Conservation (phyloP, 2,797 vertebrate genomes). For the Thamnophis elegans region DNA sequence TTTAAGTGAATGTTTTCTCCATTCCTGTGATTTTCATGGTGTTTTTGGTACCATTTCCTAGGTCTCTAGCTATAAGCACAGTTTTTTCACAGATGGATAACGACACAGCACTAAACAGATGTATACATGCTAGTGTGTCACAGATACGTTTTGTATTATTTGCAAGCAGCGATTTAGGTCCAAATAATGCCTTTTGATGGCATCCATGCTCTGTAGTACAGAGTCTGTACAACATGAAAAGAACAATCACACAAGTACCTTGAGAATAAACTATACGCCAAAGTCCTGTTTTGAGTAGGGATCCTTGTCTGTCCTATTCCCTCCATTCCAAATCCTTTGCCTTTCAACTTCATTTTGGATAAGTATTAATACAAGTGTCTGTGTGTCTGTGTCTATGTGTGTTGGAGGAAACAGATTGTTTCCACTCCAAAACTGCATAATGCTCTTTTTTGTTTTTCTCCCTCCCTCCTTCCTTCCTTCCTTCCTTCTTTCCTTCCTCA, state of each 20-base stretch:
- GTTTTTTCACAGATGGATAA: background rate
- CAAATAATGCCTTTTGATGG: conserved; percentile 1
- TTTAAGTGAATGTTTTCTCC: conserved; percentile 40
- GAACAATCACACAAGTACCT: background rate
- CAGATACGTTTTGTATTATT: background rate
- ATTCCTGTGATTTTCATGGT: conserved; percentile 33
- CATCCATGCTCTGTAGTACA: conserved; percentile 1
- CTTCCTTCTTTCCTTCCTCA: too few species aligned
- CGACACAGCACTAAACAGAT: background rate
- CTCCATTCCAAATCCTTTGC: background rate
- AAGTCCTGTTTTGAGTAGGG: background rate
- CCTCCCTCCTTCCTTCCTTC: too few species aligned
- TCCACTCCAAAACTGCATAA: background rate
- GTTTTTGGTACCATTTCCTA: conserved; percentile 33
- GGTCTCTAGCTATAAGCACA: background rate
- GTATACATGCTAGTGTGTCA: background rate
- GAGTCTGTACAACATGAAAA: conserved; percentile 14
- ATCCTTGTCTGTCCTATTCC: background rate
- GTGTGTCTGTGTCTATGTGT: background rate
- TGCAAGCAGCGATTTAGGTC: background rate
- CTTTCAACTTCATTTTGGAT: background rate
- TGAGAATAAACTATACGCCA: background rate
- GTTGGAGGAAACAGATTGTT: background rate
- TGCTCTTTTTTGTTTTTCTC: background rate
- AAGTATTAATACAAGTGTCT: background rate